Evolutionary conservation across 2,113 vertebrate genomes (phyloP).

Genomic region (Nothocercus julius): DNA sequence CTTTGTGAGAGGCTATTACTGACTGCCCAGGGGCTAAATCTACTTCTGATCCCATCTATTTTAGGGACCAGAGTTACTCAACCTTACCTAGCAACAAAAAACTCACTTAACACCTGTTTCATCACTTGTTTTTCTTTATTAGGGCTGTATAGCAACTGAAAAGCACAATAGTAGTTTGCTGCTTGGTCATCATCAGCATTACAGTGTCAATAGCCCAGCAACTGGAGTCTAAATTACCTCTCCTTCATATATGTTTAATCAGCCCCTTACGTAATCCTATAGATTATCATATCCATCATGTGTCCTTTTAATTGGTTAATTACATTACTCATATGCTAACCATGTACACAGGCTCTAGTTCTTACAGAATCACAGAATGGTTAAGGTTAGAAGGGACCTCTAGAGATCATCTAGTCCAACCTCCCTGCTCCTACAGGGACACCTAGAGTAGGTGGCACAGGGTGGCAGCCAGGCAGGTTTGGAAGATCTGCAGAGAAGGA

Average conservation of each 20-base stretch:
- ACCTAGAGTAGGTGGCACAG: no score
- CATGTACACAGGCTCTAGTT: not conserved
- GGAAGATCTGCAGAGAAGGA: no score
- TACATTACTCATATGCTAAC: constrained; percentile 28
- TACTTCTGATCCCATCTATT: not conserved
- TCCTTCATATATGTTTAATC: not conserved
- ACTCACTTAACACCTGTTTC: not conserved
- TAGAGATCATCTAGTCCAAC: no score
- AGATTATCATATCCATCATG: not conserved
- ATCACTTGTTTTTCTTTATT: not conserved
- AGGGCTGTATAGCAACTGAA: not conserved
- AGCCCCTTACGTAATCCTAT: not conserved
- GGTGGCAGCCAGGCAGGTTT: no score
- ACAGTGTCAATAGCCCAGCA: not conserved
- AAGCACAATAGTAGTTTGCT: not conserved
- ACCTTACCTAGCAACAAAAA: not conserved
- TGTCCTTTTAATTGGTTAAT: not conserved
- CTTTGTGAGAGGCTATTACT: not conserved
- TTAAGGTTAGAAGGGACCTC: no score
- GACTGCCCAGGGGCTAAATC: not conserved
- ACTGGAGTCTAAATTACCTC: not conserved
- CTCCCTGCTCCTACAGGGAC: no score
- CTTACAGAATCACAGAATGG: not conserved
- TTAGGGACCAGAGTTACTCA: not conserved
- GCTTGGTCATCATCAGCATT: not conserved